Evolutionary conservation across 2,797 vertebrate species (phyloP), one percentile per base, ranked within the genome.

Genomic region (Lophius americanus): DNA sequence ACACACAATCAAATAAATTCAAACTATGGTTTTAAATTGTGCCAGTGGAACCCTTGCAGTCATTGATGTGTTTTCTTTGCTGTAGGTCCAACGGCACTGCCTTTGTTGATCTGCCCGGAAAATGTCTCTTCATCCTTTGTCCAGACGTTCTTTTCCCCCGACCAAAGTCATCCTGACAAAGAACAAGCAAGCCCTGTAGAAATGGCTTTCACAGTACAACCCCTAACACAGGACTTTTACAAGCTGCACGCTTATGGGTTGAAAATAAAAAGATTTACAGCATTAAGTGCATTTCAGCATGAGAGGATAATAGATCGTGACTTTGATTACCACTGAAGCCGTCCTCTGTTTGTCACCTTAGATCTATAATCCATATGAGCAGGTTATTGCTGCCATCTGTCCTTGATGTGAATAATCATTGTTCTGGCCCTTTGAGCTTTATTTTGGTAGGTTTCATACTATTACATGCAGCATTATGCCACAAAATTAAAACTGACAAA

Each of bases 21-120:
- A 78, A 69, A 75, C 49, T 0, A 47, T 55, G 54, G 35, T 70
- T 73, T 75, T 64, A 74, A 80, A 59, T 59, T 7, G 48, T 64
- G 75, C 70, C 71, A 67, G 65, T 64, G 37, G 44, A 84, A 68
- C 75, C 68, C 78, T 79, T 41, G 67, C 79, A 85, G 78, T 84
- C 79, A 42, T 41, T 64, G 69, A 79, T 70, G 65, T 70, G 71
- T 76, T 79, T 76, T 75, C 65, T 54, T 72, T 48, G 68, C 70
- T 81, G 71, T 70, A 53, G 37, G 66, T 84, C 81, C 70, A 89
- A 91, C 88, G 88, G 81, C 70, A 51, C 73, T 73, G 67, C 63
- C 89, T 92, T 92, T 92, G 88, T 91, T 83, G 62, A 70, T 74
- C 54, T 86, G 81, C 77, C 85, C 33, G 65, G 81, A 88, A 85